Conservation (phyloP, 2,113 vertebrate genomes). For the Maccullochella peelii region DNA sequence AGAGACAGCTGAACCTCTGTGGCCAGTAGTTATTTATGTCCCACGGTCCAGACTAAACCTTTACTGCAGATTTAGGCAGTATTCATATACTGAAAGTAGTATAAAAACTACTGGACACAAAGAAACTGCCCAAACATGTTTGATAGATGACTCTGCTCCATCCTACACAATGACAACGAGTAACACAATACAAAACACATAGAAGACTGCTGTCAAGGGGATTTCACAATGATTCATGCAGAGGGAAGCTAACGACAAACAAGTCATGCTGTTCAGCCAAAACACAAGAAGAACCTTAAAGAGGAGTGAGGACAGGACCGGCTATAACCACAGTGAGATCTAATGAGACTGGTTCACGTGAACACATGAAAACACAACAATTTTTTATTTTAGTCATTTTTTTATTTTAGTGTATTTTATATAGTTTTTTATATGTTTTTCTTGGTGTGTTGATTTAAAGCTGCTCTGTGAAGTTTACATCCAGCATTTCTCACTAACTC, state of each 20-base stretch:
- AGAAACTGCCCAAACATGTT: neutral
- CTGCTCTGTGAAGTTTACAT: no score
- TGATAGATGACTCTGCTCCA: neutral
- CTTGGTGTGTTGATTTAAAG: no score
- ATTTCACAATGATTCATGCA: slow-evolving; percentile 1
- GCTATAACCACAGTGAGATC: neutral
- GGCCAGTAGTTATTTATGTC: neutral
- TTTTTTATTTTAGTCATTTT: no score
- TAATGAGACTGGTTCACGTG: neutral
- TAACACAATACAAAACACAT: no score
- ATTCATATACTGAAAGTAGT: neutral
- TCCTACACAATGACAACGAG: neutral
- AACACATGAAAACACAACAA: no score
- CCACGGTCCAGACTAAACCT: neutral
- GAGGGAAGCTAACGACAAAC: neutral
- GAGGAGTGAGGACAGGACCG: neutral
- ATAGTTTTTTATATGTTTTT: no score
- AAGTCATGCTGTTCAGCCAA: slow-evolving; percentile 22
- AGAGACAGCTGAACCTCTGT: neutral
- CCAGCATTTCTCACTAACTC: no score
- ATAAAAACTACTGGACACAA: neutral
- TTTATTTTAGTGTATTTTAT: no score
- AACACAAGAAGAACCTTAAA: neutral
- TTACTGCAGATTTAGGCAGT: neutral
- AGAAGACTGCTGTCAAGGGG: neutral